These are phyloP conservation scores for Polymixis lichenea DNA, from an alignment of 2,888 invertebrate species.

Conservation along the genomic window DNA sequence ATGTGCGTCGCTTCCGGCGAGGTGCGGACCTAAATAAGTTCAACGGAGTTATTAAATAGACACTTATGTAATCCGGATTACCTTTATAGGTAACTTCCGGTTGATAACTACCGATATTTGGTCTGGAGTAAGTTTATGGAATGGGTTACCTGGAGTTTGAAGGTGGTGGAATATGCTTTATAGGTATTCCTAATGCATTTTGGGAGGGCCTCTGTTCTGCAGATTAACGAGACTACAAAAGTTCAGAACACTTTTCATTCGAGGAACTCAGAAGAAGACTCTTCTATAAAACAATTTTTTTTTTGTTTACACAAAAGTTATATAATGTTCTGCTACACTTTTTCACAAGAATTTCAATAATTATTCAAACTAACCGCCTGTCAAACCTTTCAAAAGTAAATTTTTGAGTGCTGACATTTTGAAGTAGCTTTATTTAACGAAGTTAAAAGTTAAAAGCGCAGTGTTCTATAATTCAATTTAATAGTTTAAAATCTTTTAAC, in stretches of 20 bases:
- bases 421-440: slow-evolving; percentile 2
- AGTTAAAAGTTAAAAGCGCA: neutral
- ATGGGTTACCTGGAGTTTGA: neutral
- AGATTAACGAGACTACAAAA: neutral
- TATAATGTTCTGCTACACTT: neutral
- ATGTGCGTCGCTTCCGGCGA: slow-evolving; percentile 72
- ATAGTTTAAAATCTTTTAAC: neutral
- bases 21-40: slow-evolving; percentile 69
- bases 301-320: too few relatives aligned
- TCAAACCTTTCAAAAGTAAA: neutral
- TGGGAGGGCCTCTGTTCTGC: neutral
- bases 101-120: slow-evolving; percentile 35
- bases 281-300: neutral
- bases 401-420: slow-evolving; percentile 10
- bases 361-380: neutral
- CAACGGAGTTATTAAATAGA: slow-evolving; percentile 63
- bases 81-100: slow-evolving; percentile 47
- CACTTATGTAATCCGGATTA: slow-evolving; percentile 66
- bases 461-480: slow-evolving; percentile 1
- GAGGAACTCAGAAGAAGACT: neutral
- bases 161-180: neutral
- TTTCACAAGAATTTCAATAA: neutral
- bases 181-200: neutral
- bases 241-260: neutral
- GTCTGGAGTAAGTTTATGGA: neutral